phyloP scores from a whole-genome alignment of 35 echinoderm and acorn worm species.

The Strongylocentrotus purpuratus region DNA sequence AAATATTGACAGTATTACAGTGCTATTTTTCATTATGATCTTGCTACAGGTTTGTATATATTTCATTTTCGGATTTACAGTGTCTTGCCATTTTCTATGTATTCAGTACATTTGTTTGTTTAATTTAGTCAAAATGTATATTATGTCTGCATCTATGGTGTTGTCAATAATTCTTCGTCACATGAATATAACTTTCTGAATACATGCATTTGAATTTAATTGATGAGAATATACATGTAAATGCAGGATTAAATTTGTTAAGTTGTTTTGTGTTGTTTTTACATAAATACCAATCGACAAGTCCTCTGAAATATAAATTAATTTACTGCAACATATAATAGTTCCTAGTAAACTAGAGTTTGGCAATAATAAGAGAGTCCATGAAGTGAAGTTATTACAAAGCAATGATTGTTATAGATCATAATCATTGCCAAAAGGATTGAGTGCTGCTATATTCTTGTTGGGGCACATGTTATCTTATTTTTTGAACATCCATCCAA shows the following conservation, averaged over 20 bases:
- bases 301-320: neutral
- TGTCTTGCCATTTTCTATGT: neutral
- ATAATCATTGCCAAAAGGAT: no score
- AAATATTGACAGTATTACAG: neutral
- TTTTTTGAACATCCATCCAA: no score
- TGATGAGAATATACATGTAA: no score
- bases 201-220: no score
- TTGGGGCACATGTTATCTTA: no score
- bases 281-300: neutral
- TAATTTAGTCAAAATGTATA: neutral
- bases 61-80: neutral
- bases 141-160: neutral
- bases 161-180: neutral
- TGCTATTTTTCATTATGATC: neutral
- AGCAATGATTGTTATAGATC: no score
- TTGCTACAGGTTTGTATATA: neutral
- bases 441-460: no score
- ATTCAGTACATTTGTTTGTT: neutral
- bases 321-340: neutral
- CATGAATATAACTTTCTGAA: no score
- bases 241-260: no score
- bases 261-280: neutral
- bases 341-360: no score
- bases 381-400: no score
- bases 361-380: no score